Evolutionary conservation across 2,888 invertebrate species (phyloP).

Genomic region (Halocaridina rubra): DNA sequence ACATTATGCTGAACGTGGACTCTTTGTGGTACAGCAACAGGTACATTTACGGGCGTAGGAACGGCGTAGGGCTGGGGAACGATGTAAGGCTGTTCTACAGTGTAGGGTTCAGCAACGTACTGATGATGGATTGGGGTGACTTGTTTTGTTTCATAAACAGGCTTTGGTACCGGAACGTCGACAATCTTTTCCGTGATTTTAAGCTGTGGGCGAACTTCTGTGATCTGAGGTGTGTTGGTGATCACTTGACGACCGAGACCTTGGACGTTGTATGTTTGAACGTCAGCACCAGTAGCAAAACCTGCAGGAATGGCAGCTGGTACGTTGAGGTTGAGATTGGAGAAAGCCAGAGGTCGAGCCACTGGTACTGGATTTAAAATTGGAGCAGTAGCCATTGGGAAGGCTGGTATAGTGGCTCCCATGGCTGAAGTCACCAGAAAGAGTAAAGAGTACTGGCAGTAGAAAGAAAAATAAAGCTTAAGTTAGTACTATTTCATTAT

Average conservation of each 20-base stretch:
- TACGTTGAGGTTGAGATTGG: slow-evolving; percentile 37
- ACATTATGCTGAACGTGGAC: slow-evolving; percentile 35
- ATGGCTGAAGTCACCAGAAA: slow-evolving; percentile 18
- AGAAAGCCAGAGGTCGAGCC: slow-evolving; percentile 14
- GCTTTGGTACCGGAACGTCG: slow-evolving; percentile 48
- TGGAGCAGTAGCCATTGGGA: no score
- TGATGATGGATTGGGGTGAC: slow-evolving; percentile 49
- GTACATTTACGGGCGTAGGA: slow-evolving; percentile 9
- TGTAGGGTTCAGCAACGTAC: slow-evolving; percentile 51
- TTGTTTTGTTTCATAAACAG: slow-evolving; percentile 46
- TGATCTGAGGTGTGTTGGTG: slow-evolving; percentile 48
- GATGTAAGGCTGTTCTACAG: slow-evolving; percentile 43
- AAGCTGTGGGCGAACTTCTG: slow-evolving; percentile 45
- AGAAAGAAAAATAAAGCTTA: background rate
- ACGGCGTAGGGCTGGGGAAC: slow-evolving; percentile 43
- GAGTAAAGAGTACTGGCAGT: slow-evolving; percentile 36
- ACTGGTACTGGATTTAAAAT: background rate
- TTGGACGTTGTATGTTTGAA: slow-evolving; percentile 19
- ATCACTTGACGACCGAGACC: slow-evolving; percentile 27
- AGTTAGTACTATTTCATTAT: background rate
- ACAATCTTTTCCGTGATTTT: slow-evolving; percentile 48
- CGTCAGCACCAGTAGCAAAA: background rate
- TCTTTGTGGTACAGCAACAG: background rate
- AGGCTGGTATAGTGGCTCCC: background rate
- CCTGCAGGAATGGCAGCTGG: slow-evolving; percentile 39